Conservation (phyloP, 2,113 vertebrate genomes). For the Lepisosteus oculatus region DNA sequence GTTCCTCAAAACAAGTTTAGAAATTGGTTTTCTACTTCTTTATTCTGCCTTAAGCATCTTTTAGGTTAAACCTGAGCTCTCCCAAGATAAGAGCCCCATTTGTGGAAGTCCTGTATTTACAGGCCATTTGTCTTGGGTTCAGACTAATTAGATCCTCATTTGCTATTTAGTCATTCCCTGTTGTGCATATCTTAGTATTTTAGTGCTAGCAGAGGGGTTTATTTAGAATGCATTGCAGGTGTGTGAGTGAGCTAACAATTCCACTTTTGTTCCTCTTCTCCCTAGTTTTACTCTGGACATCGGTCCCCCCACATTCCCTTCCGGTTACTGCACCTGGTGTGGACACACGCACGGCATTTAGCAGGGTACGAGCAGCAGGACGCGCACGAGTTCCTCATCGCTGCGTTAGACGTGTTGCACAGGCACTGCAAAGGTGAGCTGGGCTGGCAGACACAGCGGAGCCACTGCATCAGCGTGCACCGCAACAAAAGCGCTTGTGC, state of each 20-base stretch:
- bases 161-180: no score
- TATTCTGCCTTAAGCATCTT: no score
- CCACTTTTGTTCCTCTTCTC: conserved; percentile 32
- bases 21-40: no score
- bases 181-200: no score
- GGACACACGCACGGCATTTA: conserved; percentile 96
- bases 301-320: conserved; percentile 98
- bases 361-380: conserved; percentile 98
- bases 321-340: conserved; percentile 96
- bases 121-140: no score
- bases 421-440: conserved; percentile 93
- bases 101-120: no score
- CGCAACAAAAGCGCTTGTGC: background rate
- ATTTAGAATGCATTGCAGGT: background rate
- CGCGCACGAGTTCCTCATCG: conserved; percentile 98
- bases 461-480: background rate
- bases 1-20: no score
- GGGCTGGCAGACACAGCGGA: background rate
- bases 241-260: background rate
- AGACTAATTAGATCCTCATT: no score
- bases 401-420: conserved; percentile 94
- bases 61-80: no score
- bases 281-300: conserved; percentile 96
- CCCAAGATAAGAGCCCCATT: no score
- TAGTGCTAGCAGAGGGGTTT: no score